A percentile compares a stretch with the other conserved stretches of the same genome.
These are phyloP conservation scores for Microdon myrmicae DNA, from an alignment of 2,888 invertebrate species.

Conservation along the genomic window DNA sequence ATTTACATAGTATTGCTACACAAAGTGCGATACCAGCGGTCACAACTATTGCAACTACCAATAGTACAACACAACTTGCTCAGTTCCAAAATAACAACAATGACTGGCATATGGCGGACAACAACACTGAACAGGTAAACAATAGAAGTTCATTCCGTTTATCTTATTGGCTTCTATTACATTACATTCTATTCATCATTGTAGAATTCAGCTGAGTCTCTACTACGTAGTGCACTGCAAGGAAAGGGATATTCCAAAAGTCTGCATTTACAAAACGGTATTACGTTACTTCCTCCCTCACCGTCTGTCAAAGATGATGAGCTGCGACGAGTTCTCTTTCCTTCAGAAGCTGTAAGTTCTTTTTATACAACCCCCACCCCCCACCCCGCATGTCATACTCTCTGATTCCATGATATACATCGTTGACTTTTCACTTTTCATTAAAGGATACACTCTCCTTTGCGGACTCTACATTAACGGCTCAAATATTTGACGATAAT, in stretches of 20 bases:
- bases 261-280: slow-evolving; percentile 64
- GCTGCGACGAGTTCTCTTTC: slow-evolving; percentile 70
- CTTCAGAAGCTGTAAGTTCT: slow-evolving; percentile 65
- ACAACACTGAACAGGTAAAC: slow-evolving; percentile 70
- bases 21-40: slow-evolving; percentile 52
- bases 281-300: slow-evolving; percentile 60
- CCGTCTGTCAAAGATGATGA: slow-evolving; percentile 71
- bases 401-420: too few relatives aligned
- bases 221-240: slow-evolving; percentile 84
- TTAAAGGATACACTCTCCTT: slow-evolving; percentile 62
- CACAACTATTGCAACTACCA: slow-evolving; percentile 47
- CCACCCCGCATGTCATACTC: too few relatives aligned
- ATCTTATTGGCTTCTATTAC: not conserved
- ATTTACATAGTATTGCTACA: slow-evolving; percentile 56
- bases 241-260: slow-evolving; percentile 74
- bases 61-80: slow-evolving; percentile 68
- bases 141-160: not conserved
- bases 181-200: slow-evolving; percentile 2
- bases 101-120: slow-evolving; percentile 83
- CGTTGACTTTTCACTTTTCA: slow-evolving; percentile 7
- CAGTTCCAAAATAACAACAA: slow-evolving; percentile 77
- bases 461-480: slow-evolving; percentile 64
- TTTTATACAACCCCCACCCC: not conserved
- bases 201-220: slow-evolving; percentile 73
- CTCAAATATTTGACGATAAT: slow-evolving; percentile 65